These are phyloP conservation scores for Aphidius gifuensis DNA, from an alignment of 1,140 invertebrate genomes.

Conservation along the genomic window DNA sequence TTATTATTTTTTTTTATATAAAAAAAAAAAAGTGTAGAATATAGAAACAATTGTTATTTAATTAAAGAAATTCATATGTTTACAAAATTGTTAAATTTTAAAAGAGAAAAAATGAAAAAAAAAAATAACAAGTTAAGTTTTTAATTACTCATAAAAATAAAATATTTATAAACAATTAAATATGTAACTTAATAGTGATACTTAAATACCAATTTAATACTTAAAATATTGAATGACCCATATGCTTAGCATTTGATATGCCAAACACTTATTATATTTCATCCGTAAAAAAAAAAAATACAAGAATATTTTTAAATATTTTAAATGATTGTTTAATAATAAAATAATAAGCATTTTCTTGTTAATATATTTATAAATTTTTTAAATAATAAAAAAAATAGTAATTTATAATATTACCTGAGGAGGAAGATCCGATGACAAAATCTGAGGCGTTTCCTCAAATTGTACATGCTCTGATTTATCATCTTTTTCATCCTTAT, in stretches of 20 bases:
- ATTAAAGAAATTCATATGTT: too few species aligned
- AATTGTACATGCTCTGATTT: slow-evolving; percentile 41
- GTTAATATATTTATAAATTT: background rate
- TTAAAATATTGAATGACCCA: slow-evolving; percentile 32
- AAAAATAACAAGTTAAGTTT: too few species aligned
- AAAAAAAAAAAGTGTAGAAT: too few species aligned
- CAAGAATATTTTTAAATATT: slow-evolving; percentile 18
- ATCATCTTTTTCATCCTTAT: slow-evolving; percentile 49
- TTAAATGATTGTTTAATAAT: slow-evolving; percentile 15
- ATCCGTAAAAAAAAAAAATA: slow-evolving; percentile 36
- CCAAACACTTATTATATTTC: slow-evolving; percentile 39
- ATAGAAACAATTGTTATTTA: too few species aligned
- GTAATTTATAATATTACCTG: slow-evolving; percentile 32
- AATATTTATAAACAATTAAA: too few species aligned
- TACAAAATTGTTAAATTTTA: too few species aligned
- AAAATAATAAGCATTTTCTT: background rate
- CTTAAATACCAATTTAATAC: too few species aligned
- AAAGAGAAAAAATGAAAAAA: too few species aligned
- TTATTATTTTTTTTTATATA: too few species aligned
- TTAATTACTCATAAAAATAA: too few species aligned
- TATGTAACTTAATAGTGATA: too few species aligned
- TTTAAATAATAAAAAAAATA: background rate
- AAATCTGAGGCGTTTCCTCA: slow-evolving; percentile 47
- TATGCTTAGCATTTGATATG: slow-evolving; percentile 38
- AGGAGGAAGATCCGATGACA: slow-evolving; percentile 36